Base-by-base conservation (phyloP, 2,113 vertebrate species). In the Pollimyrus isidori region DNA sequence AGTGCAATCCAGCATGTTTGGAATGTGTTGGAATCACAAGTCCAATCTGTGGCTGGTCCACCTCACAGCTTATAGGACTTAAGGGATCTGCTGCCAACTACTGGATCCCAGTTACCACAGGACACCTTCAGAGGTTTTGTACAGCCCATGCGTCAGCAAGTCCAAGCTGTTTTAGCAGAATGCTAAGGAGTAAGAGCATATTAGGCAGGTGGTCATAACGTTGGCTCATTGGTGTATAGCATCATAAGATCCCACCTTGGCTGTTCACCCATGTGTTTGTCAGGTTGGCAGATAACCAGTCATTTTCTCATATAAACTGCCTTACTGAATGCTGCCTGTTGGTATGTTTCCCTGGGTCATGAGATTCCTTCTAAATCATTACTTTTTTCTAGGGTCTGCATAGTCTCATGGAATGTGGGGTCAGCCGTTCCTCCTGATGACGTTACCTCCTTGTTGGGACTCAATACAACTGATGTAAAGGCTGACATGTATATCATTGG, bases 351-450 rank as follows among this genome's bases (percentile, higher is more conserved):
- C 7, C 53, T 39, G 39, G 35, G 39, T 45, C 23, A 35, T 45
- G 30, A 35, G 56, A 45, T 26, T 58, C 35, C 42, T 46, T 58
- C 30, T 10, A 62, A 35, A 45, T 7, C 21, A 9, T 45, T 15
- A 21, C 35, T 88, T 87, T 87, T 89, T 89, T 42, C 30, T 91
- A 99, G 98, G 94, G 97, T 99, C 91, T 96, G 97, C 87, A 97
- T 99, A 86, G 95, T 98, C 94, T 99, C 98, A 0, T 99, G 98
- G 98, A 99, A 99, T 0, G 98, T 99, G 90, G 98, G 98, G 82
- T 98, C 97, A 2, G 97, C 98, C 89, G 96, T 98, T 93, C 98
- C 98, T 11, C 98, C 98, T 0, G 96, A 96, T 1, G 98, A 99
- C 88, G 96, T 99, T 94, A 97, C 95, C 0, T 96, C 97, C 90